Evolutionary conservation across 2,888 invertebrate species (phyloP).

Genomic region (Drosophila peninsularis): DNA sequence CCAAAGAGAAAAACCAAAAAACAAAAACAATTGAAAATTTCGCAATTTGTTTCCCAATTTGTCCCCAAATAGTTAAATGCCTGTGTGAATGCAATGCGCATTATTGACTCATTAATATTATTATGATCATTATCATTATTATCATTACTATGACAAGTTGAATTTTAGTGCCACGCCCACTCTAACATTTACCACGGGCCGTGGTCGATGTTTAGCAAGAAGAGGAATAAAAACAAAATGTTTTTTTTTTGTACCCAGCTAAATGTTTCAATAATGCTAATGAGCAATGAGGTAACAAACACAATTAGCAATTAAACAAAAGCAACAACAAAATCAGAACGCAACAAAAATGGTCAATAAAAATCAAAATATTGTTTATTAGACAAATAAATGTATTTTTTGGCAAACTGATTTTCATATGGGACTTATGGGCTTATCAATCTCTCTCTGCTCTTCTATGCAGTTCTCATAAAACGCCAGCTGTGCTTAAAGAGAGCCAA

Average conservation of each 20-base stretch:
- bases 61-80: conserved; percentile 44
- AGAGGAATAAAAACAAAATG: neutral
- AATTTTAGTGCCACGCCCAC: conserved; percentile 29
- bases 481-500: neutral
- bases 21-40: conserved; percentile 29
- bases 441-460: neutral
- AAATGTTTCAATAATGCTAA: conserved; percentile 28
- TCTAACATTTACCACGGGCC: conserved; percentile 17
- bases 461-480: neutral
- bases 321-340: conserved; percentile 33
- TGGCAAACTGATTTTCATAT: conserved; percentile 27
- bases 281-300: conserved; percentile 18
- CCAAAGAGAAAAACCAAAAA: conserved; percentile 28
- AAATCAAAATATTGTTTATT: conserved; percentile 74
- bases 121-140: neutral
- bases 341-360: conserved; percentile 61
- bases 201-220: neutral
- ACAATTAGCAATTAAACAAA: conserved; percentile 38
- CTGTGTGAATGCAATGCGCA: conserved; percentile 14
- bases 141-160: conserved; percentile 27
- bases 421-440: neutral
- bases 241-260: conserved; percentile 4
- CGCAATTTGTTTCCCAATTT: conserved; percentile 29
- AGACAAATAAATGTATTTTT: conserved; percentile 63
- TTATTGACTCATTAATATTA: conserved; percentile 8